phyloP scores from a whole-genome alignment of 2,797 vertebrate genomes.

The Gymnothorax reevesii region DNA sequence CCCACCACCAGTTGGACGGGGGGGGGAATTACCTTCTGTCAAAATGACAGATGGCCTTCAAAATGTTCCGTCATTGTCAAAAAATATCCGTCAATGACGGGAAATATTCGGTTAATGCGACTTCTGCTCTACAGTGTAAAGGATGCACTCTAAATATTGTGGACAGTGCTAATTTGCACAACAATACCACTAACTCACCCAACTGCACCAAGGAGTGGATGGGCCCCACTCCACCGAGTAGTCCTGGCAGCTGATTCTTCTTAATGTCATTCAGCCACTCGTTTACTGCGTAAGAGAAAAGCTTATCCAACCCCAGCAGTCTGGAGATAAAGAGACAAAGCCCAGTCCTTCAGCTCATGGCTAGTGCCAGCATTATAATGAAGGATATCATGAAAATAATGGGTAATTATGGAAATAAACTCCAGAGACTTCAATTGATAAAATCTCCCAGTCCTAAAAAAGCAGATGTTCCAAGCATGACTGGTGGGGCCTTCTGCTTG shows the following conservation, averaged over 20 bases:
- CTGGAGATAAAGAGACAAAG: constrained; percentile 62
- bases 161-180: neutral
- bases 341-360: neutral
- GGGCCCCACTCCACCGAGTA: constrained; percentile 95
- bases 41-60: too few species aligned
- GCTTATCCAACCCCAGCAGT: constrained; percentile 92
- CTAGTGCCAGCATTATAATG: neutral
- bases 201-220: constrained; percentile 96
- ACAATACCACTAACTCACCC: constrained; percentile 71
- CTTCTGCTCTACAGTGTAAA: neutral
- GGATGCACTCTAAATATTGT: neutral
- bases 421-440: neutral
- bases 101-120: too few species aligned
- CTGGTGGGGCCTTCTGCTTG: neutral
- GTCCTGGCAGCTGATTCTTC: constrained; percentile 95
- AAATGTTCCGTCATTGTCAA: too few species aligned
- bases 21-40: too few species aligned
- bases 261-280: constrained; percentile 98
- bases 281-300: constrained; percentile 91
- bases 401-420: neutral
- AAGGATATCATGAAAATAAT: neutral
- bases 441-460: neutral
- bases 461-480: neutral
- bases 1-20: too few species aligned
- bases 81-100: too few species aligned